Evolutionary conservation across 2,888 invertebrate species (phyloP).

Genomic region (Lasioglossum vierecki): DNA sequence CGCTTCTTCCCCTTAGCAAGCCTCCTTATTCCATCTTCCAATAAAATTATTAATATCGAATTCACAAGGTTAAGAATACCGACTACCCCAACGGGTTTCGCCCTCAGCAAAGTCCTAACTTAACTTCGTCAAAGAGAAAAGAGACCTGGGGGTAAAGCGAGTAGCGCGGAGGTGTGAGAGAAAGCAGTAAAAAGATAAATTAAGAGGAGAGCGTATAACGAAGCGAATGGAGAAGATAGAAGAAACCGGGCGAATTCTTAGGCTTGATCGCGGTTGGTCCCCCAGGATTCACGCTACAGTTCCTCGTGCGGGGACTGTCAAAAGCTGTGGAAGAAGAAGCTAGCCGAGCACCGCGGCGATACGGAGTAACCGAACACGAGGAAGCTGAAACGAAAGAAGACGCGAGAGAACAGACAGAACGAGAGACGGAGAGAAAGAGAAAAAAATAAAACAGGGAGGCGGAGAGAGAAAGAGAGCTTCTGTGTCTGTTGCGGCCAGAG

Average conservation of each 20-base stretch:
- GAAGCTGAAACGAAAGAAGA: conserved; percentile 32
- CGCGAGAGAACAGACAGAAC: neutral
- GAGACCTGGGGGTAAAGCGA: neutral
- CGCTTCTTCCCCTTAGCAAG: too few relatives aligned
- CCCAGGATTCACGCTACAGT: conserved; percentile 15
- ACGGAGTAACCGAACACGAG: conserved; percentile 32
- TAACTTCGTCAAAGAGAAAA: neutral
- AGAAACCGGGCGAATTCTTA: neutral
- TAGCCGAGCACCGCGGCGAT: conserved; percentile 2
- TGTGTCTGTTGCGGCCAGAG: neutral
- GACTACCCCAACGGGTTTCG: neutral
- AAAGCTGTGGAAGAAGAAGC: conserved; percentile 16
- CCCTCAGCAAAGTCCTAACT: neutral
- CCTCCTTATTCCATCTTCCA: too few relatives aligned
- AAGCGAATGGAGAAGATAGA: neutral
- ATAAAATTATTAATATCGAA: neutral
- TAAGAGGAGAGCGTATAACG: neutral
- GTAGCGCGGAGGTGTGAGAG: neutral
- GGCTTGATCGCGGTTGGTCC: neutral
- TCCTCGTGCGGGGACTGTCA: conserved; percentile 28
- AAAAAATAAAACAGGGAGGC: neutral
- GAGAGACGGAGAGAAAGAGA: neutral
- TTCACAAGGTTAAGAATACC: neutral
- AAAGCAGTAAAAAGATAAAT: neutral
- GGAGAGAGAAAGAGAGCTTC: conserved; percentile 19